Evolutionary conservation across 2,797 vertebrate genomes (phyloP), one percentile per base, ranked within the genome.

Genomic region (Malurus leucopterus): DNA sequence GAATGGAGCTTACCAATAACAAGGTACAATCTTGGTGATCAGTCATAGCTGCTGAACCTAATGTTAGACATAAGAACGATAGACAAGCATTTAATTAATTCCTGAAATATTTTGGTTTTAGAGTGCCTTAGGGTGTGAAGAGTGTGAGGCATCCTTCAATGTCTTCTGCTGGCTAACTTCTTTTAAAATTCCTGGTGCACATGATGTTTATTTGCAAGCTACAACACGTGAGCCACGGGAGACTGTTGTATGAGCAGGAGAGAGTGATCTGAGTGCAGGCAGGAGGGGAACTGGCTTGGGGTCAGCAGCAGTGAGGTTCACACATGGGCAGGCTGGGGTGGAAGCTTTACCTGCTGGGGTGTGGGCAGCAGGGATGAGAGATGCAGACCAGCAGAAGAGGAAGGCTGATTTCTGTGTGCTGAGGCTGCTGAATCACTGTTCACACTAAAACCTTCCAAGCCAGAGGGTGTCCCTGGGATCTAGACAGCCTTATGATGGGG

Each of bases 201-300:
- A 27, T 11, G 6, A 30, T 0, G 1, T 27, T 69, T 6, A 11
- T 26, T 69, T 75, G 30, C 13, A 61, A 62, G 40, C 18, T 43
- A n/a, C 11, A 71, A 6, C 20, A n/a, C 0, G 0, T 34, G 71
- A 81, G 44, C 26, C 16, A 6, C 41, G 23, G 38, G 24, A 84
- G 10, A 19, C 0, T 40, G 29, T 5, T 41, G 18, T n/a, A 34
- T 0, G 0, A 61, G 41, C 18, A 74, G 50, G 23, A 22, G 9
- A 38, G 30, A 61, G 14, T 4, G 43, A 24, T 67, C 30, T 54
- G 68, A 69, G 21, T 0, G 0, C 8, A 20, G 68, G 23, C n/a
- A 68, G 47, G 27, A 32, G 5, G 8, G 7, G 17, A 85, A 16
- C 16, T 17, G 50, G 9, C 16, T 13, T 71, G 43, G 8, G 30